Conservation (phyloP, 2,888 invertebrate species). For the Flexamia atlantica region DNA sequence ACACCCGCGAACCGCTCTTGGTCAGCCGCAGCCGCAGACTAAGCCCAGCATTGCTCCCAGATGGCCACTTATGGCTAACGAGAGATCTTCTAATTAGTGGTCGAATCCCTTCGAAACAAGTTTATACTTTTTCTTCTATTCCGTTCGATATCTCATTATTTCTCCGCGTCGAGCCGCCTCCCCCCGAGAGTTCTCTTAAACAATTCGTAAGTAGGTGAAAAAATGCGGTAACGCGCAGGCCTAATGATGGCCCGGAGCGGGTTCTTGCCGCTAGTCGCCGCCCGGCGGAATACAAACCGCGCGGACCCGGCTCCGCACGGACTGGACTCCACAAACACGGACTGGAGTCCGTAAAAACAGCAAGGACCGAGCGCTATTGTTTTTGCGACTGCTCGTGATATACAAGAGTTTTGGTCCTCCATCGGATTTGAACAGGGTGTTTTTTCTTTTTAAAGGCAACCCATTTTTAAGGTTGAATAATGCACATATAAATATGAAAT, state of each 20-base stretch:
- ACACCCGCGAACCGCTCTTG: slow-evolving; percentile 2
- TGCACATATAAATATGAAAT: too few relatives aligned
- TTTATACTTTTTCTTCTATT: slow-evolving; percentile 68
- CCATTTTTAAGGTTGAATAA: too few relatives aligned
- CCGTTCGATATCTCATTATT: slow-evolving; percentile 67
- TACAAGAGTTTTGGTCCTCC: too few relatives aligned
- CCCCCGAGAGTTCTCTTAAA: slow-evolving; percentile 33
- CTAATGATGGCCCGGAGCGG: slow-evolving; percentile 17
- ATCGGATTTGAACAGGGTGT: too few relatives aligned
- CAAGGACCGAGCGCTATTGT: too few relatives aligned
- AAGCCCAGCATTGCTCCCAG: slow-evolving; percentile 62
- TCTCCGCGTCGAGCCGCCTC: slow-evolving; percentile 18
- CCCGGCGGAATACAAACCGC: slow-evolving; percentile 2
- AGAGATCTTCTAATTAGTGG: slow-evolving; percentile 68
- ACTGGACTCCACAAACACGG: too few relatives aligned
- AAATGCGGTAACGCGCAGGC: slow-evolving; percentile 37
- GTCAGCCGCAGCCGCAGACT: slow-evolving; percentile 58
- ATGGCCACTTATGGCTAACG: slow-evolving; percentile 68
- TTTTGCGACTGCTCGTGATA: too few relatives aligned
- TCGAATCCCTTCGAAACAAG: slow-evolving; percentile 69
- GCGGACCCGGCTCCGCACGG: background rate
- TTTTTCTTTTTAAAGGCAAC: too few relatives aligned
- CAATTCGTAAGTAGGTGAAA: slow-evolving; percentile 56
- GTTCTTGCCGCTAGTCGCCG: slow-evolving; percentile 6
- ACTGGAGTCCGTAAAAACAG: too few relatives aligned